Evolutionary conservation across 30 jellyfish, hydroid and myxozoan species (phyloP).

Genomic region (Aurelia sp.): DNA sequence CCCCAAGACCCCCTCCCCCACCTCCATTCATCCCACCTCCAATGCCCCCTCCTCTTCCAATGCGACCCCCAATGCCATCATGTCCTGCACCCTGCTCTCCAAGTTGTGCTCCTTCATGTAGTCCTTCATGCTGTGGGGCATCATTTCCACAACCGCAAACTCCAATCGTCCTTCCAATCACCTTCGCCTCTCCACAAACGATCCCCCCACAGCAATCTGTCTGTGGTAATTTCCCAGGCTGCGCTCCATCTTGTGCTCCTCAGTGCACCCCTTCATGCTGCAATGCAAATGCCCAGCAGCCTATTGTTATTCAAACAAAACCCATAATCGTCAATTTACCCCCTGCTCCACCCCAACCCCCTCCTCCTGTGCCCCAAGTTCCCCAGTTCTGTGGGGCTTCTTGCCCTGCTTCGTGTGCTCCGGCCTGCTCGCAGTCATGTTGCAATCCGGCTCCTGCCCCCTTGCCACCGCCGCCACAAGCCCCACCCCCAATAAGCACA

Average conservation of each 20-base stretch:
- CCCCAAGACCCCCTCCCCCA: constrained; percentile 70
- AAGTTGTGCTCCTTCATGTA: constrained; percentile 63
- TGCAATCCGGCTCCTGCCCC: too few relatives aligned
- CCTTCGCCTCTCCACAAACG: constrained; percentile 38
- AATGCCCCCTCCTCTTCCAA: constrained; percentile 42
- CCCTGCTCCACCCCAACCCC: constrained; percentile 79
- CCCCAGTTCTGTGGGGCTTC: constrained; percentile 66
- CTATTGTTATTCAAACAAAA: constrained; percentile 41
- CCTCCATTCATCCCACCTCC: constrained; percentile 65
- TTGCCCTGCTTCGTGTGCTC: constrained; percentile 66
- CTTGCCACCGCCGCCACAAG: constrained; percentile 62
- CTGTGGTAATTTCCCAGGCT: constrained; percentile 72
- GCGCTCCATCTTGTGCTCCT: constrained; percentile 79
- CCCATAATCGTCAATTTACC: constrained; percentile 65
- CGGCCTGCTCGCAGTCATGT: constrained; percentile 53
- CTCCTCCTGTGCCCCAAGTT: constrained; percentile 51
- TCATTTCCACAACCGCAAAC: constrained; percentile 42
- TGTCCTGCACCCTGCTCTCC: constrained; percentile 73
- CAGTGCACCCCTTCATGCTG: constrained; percentile 79
- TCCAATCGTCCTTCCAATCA: constrained; percentile 35
- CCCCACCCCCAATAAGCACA: constrained; percentile 53
- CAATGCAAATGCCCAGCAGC: constrained; percentile 42
- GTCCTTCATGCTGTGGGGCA: constrained; percentile 68
- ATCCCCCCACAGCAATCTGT: constrained; percentile 58
- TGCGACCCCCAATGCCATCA: constrained; percentile 39